Evolutionary conservation across 2,113 vertebrate species (phyloP).

Genomic region (Pelecanus crispus): DNA sequence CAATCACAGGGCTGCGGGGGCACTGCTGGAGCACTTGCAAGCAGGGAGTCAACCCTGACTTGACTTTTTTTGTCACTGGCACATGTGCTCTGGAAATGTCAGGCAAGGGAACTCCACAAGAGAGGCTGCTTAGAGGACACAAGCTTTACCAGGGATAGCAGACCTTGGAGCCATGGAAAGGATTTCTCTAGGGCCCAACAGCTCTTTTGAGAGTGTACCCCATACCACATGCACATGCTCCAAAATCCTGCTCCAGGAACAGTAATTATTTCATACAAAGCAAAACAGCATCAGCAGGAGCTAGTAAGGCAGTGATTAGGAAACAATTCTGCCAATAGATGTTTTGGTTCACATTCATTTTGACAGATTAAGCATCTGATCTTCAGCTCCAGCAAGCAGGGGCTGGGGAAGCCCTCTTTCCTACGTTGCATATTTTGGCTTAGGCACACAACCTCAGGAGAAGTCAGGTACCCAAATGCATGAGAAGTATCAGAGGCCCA

Average conservation of each 20-base stretch:
- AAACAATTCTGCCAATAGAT: not conserved
- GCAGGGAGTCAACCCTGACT: not conserved
- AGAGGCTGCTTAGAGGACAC: not conserved
- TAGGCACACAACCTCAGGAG: not conserved
- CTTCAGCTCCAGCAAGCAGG: not conserved
- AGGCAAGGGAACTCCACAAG: not conserved
- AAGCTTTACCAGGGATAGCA: not conserved
- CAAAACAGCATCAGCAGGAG: not conserved
- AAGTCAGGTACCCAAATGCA: not conserved
- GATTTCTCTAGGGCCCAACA: not conserved
- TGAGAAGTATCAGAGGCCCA: not conserved
- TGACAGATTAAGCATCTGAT: not conserved
- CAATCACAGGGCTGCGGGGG: not conserved
- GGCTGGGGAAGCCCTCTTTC: not conserved
- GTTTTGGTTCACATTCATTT: not conserved
- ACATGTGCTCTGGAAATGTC: not conserved
- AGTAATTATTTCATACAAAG: not conserved
- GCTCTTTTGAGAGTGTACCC: not conserved
- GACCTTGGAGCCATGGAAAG: not conserved
- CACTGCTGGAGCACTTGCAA: not conserved
- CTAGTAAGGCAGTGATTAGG: not conserved
- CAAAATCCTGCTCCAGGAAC: not conserved
- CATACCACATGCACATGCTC: not conserved
- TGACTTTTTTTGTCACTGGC: not conserved
- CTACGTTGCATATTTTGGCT: not conserved